Evolutionary conservation across 1,140 invertebrate genomes (phyloP).

Genomic region (Brachionus rubens): DNA sequence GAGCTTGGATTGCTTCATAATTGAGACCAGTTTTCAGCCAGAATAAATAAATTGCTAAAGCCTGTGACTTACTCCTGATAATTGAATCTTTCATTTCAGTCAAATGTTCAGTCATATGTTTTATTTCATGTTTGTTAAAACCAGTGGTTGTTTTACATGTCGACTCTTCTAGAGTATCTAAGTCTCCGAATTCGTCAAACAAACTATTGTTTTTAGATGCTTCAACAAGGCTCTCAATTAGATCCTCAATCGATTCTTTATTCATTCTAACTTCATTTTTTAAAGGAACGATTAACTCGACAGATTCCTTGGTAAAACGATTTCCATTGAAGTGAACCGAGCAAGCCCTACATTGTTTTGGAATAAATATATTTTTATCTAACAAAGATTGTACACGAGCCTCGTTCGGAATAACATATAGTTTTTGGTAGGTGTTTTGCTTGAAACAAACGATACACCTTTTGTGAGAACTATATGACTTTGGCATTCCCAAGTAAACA

Average conservation of each 20-base stretch:
- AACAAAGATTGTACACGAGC: not conserved
- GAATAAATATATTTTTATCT: not conserved
- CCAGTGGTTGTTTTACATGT: no score
- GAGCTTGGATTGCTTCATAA: not conserved
- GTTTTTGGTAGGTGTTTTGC: not conserved
- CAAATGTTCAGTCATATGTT: not conserved
- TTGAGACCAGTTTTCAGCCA: not conserved
- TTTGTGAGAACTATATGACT: not conserved
- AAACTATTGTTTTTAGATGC: not conserved
- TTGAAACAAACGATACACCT: not conserved
- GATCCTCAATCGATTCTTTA: not conserved
- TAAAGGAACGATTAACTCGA: not conserved
- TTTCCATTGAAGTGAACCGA: not conserved
- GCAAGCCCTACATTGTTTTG: not conserved
- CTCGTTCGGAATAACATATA: not conserved
- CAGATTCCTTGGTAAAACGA: not conserved
- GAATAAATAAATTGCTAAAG: not conserved
- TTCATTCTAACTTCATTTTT: not conserved
- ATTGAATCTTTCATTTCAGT: not conserved
- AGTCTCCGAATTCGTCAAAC: not conserved
- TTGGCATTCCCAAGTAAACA: not conserved
- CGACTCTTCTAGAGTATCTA: no score
- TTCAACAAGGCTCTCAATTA: not conserved
- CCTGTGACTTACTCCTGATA: not conserved
- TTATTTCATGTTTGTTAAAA: no score